Percentiles rank a stretch among this genome's conserved stretches.
These are phyloP conservation scores for Leptarthrus brevirostris DNA, from an alignment of 2,888 invertebrate species.

Conservation along the genomic window DNA sequence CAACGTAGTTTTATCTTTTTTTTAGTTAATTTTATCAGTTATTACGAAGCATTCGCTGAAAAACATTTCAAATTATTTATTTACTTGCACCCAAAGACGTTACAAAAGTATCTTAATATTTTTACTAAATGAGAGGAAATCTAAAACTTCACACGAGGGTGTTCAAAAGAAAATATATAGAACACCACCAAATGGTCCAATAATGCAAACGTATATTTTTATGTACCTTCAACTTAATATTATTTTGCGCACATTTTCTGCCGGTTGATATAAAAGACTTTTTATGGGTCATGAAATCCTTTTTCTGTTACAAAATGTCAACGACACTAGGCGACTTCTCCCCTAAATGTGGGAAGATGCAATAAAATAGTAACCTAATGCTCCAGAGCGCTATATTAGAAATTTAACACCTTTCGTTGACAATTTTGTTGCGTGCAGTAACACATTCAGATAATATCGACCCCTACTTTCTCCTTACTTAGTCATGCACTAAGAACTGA, in stretches of 20 bases:
- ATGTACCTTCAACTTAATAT: neutral
- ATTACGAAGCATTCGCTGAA: too few relatives aligned
- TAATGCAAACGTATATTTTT: neutral
- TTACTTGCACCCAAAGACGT: too few relatives aligned
- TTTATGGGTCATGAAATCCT: conserved; percentile 21
- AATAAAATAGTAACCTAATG: conserved; percentile 20
- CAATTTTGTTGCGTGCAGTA: conserved; percentile 21
- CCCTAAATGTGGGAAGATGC: neutral
- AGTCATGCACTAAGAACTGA: neutral
- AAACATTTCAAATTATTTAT: too few relatives aligned
- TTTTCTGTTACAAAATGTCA: neutral
- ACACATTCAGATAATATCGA: conserved; percentile 7
- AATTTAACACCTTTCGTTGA: conserved; percentile 28
- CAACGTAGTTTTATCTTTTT: too few relatives aligned
- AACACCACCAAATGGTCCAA: too few relatives aligned
- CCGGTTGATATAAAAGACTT: neutral
- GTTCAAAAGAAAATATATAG: too few relatives aligned
- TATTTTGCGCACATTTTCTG: neutral
- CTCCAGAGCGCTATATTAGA: neutral
- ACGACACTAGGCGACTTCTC: neutral
- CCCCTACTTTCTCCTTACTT: neutral
- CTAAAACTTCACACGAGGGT: too few relatives aligned
- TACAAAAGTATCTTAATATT: too few relatives aligned
- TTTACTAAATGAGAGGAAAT: too few relatives aligned
- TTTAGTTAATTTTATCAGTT: too few relatives aligned